Percentiles rank a stretch among this genome's conserved stretches.
Conservation (phyloP, 2,888 invertebrate genomes). For the Troilus luridus region DNA sequence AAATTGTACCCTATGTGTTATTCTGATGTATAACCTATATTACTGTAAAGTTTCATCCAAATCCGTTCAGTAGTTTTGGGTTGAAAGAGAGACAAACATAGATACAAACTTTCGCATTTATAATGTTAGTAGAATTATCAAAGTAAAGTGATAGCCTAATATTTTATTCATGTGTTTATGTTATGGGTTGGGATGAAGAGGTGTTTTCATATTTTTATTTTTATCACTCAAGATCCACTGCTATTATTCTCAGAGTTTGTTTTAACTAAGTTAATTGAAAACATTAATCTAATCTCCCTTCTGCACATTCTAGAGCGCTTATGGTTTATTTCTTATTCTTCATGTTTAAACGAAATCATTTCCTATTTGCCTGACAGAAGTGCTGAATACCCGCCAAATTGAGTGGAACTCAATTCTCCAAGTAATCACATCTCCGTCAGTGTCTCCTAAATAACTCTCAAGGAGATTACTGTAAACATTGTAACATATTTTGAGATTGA, state of each 20-base stretch:
- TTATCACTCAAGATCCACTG: background rate
- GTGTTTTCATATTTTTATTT: background rate
- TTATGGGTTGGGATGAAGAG: background rate
- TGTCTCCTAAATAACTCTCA: background rate
- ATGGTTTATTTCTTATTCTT: background rate
- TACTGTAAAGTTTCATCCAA: too few species aligned
- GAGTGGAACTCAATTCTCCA: constrained; percentile 18
- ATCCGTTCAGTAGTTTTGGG: too few species aligned
- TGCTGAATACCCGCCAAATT: constrained; percentile 13
- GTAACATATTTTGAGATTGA: background rate
- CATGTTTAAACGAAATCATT: background rate
- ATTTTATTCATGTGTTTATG: background rate
- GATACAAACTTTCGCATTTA: too few species aligned
- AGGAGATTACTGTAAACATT: background rate
- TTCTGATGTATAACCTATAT: too few species aligned
- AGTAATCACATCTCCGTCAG: background rate
- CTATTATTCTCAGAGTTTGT: background rate
- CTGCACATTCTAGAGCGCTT: background rate
- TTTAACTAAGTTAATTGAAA: background rate
- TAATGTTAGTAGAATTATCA: too few species aligned
- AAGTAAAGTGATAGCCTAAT: background rate
- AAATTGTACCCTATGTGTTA: too few species aligned
- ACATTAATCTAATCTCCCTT: background rate
- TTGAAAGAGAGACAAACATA: too few species aligned
- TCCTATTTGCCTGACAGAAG: background rate